Evolutionary conservation across 2,113 vertebrate genomes (phyloP).

Genomic region (Balaeniceps rex): DNA sequence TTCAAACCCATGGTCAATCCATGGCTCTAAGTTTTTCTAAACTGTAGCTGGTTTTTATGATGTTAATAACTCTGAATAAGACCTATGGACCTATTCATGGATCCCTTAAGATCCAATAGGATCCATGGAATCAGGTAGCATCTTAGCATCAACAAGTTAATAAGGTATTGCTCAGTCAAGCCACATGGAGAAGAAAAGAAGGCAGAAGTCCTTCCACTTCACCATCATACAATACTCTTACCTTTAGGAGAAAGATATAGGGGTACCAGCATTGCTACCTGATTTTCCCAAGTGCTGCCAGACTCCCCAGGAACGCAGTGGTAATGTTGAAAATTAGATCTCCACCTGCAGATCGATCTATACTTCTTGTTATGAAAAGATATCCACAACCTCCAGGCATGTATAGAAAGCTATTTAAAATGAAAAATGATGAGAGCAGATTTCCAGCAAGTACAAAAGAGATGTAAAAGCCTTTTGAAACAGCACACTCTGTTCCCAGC

Average conservation of each 20-base stretch:
- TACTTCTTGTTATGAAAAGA: neutral
- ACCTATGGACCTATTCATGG: neutral
- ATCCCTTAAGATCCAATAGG: neutral
- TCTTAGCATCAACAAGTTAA: neutral
- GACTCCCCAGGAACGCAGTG: neutral
- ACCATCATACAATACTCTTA: neutral
- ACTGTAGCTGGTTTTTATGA: neutral
- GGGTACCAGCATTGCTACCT: neutral
- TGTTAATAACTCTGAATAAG: neutral
- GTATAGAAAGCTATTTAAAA: slow-evolving; percentile 8
- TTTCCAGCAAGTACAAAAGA: slow-evolving; percentile 14
- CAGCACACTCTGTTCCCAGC: slow-evolving; percentile 5
- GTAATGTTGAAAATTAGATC: neutral
- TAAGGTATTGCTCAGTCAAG: neutral
- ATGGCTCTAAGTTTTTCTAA: neutral
- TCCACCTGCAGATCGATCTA: neutral
- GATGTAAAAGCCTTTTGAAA: slow-evolving; percentile 39
- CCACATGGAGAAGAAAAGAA: neutral
- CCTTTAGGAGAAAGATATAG: neutral
- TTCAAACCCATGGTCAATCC: neutral
- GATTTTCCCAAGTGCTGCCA: neutral
- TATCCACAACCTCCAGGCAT: neutral
- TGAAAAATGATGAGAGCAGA: slow-evolving; percentile 13
- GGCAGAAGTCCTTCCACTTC: neutral
- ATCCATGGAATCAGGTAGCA: neutral